phyloP scores from a whole-genome alignment of 2,113 vertebrate genomes.

The Sceloporus tristichus region DNA sequence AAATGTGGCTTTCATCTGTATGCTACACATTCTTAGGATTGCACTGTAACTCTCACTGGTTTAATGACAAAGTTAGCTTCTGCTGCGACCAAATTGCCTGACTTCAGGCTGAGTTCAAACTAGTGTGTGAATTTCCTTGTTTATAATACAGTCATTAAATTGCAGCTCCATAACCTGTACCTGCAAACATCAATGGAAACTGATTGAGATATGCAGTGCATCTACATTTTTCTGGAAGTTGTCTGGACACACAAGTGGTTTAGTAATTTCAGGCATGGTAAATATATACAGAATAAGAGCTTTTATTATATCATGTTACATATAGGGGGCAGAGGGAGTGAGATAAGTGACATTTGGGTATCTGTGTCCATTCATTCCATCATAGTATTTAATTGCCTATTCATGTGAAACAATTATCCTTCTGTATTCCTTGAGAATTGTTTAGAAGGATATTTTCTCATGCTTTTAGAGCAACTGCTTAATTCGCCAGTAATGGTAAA shows the following conservation, averaged over 20 bases:
- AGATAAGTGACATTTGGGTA: slow-evolving; percentile 43
- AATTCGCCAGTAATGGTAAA: slow-evolving; percentile 11
- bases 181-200: not conserved
- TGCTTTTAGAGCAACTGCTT: slow-evolving; percentile 25
- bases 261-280: slow-evolving; percentile 26
- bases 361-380: slow-evolving; percentile 44
- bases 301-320: slow-evolving; percentile 48
- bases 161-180: not conserved
- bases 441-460: slow-evolving; percentile 29
- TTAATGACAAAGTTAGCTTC: not conserved
- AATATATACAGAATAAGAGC: slow-evolving; percentile 41
- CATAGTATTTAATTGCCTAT: slow-evolving; percentile 48
- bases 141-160: slow-evolving; percentile 10
- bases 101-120: not conserved
- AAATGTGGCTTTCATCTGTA: not conserved
- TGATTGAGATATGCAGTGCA: slow-evolving; percentile 15
- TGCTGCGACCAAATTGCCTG: not conserved
- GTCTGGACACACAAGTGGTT: slow-evolving; percentile 15
- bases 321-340: slow-evolving; percentile 20
- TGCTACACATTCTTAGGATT: not conserved
- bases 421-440: slow-evolving; percentile 35
- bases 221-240: slow-evolving; percentile 21
- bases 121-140: not conserved
- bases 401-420: slow-evolving; percentile 46
- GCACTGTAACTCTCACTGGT: not conserved